Base-by-base conservation (phyloP, 2,797 vertebrate species). In the Sarcoramphus papa region DNA sequence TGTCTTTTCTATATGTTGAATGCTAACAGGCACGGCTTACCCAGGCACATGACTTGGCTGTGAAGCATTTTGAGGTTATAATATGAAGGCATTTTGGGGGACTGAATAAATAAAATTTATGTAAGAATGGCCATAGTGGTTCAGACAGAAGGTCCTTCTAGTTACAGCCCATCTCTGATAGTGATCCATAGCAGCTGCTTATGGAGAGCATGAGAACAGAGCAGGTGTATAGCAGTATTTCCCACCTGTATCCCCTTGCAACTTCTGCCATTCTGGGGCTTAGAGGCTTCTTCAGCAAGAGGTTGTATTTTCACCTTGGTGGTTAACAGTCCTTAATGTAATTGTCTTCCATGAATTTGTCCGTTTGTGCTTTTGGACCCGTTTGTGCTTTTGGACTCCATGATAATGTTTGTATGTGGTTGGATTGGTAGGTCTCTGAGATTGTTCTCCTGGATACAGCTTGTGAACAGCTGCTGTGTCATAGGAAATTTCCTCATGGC, bases 291-390 rank as follows among this genome's bases (percentile, higher is more conserved):
- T 48, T 73, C 7, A 53, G 14, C 24, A 77, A 37, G 43, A 84
- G 18, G 7, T 40, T 78, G 11, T 64, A 7, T 91, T 93, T 78
- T 48, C 22, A 30, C 15, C 9, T 83, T 14, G 28, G 27, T 59
- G 31, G 9, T 56, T 68, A 67, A 19, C 33, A 30, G 33, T 43
- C 23, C 24, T 53, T 41, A 41, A 62, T 22, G 20, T 53, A 62
- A 23, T 60, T 60, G 13, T 73, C 22, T 60, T 67, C 30, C 20
- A 1, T 77, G 15, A 33, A n/a, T 33, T 33, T 53, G 14, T 68
- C 33, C 0, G 0, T 30, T 12, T 68, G 7, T 54, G 31, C 0
- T 33, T 83, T 68, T 73, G 50, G 40, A 43, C 28, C 27, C 2
- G 0, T 54, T 53, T 43, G 14, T 76, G 17, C 37, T 72, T 60